A percentile compares a stretch with the other conserved stretches of the same genome.
phyloP scores from a whole-genome alignment of 2,113 vertebrate species.

The Gobiocypris rarus region DNA sequence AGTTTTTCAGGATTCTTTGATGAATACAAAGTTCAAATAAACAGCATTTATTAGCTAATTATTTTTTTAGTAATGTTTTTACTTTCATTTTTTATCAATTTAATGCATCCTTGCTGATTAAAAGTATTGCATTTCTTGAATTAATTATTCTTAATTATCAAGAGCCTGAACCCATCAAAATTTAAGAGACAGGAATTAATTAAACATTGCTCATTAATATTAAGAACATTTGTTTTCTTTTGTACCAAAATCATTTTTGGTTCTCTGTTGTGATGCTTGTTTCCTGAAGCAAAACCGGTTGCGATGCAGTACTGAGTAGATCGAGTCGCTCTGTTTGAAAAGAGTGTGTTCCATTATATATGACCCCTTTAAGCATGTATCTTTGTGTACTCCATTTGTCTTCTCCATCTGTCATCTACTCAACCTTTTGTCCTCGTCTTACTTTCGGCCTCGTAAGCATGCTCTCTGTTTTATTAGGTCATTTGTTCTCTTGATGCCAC shows the following conservation, averaged over 20 bases:
- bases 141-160: background rate
- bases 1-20: no score
- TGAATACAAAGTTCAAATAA: background rate
- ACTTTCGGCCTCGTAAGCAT: background rate
- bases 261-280: background rate
- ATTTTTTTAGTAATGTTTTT: no score
- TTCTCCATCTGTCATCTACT: conserved; percentile 18
- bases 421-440: conserved; percentile 18
- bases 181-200: background rate
- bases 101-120: background rate
- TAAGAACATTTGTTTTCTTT: background rate
- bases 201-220: background rate
- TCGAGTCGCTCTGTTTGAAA: background rate
- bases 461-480: conserved; percentile 16
- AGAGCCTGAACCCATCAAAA: no score
- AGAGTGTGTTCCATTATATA: background rate
- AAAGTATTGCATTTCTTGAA: background rate
- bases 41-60: no score
- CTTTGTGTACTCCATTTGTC: conserved; percentile 3
- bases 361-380: background rate
- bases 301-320: background rate
- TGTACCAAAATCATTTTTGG: background rate
- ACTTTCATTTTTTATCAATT: background rate
- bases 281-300: background rate
- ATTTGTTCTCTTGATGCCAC: background rate